Percentiles rank a stretch among this genome's conserved stretches.
Conservation (phyloP, 2,113 vertebrate species). For the Acrocephalus kingi region DNA sequence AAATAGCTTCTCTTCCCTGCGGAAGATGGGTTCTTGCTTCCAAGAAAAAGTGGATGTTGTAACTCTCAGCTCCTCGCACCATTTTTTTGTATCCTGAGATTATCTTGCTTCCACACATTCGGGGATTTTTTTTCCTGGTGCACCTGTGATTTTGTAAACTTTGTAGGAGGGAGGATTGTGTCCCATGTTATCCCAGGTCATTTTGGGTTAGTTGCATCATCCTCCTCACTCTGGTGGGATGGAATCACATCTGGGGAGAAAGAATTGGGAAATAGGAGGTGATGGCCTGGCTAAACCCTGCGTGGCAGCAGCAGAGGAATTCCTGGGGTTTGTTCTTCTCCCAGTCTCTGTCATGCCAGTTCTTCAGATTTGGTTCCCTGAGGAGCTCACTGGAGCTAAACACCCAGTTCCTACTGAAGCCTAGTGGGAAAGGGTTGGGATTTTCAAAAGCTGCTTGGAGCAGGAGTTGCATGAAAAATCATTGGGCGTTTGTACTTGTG, state of each 20-base stretch:
- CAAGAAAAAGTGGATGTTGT: neutral
- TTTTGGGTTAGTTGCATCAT: neutral
- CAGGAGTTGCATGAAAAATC: neutral
- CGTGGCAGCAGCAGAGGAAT: neutral
- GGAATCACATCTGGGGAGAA: neutral
- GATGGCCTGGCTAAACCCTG: neutral
- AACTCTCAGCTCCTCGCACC: neutral
- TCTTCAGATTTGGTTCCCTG: neutral
- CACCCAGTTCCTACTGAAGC: neutral
- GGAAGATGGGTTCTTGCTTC: neutral
- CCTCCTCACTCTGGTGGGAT: neutral
- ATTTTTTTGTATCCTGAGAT: neutral
- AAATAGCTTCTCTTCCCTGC: neutral
- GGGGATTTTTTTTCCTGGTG: neutral
- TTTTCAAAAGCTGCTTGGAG: neutral
- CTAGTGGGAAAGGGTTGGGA: neutral
- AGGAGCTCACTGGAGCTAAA: neutral
- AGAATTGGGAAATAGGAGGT: neutral
- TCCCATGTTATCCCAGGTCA: fast-evolving
- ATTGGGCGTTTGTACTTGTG: fast-evolving
- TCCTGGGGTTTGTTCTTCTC: neutral
- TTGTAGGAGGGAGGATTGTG: neutral
- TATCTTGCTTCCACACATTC: neutral
- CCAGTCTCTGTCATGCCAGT: neutral
- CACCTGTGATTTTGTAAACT: neutral